Evolutionary conservation across 2,888 invertebrate species (phyloP), one percentile per base, ranked within the genome.

Genomic region (Caenorhabditis sp.): DNA sequence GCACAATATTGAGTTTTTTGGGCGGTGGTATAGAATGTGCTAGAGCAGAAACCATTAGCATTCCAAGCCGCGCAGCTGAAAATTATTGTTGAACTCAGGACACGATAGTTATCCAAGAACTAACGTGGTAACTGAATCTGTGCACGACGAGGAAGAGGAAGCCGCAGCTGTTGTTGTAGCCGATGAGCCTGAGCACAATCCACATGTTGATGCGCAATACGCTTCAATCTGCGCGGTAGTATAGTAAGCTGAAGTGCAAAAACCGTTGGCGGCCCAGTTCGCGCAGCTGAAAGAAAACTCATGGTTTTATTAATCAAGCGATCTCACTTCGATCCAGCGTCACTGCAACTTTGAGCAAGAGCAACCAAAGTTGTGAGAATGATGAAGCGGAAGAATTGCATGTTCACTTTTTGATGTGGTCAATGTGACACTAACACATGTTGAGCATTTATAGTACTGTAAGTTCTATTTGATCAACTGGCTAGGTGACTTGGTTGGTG

Each of bases 141-240:
- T 25, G 58, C 58, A 61, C 14, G 67, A 23, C 23, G 38, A 60
- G 2, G 66, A 43, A 12, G 65, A 53, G 14, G 59, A n/a, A 4
- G 65, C 26, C 38, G 52, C 50, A 36, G 58, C 36, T 5, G 59
- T 54, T 1, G 17, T 59, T 27, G 65, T 50, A 8, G 65, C 53
- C 5, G 59, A 58, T 5, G 59, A 49, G 12, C 43, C 59, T 27
- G 38, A 38, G 49, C 67, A 67, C 56, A 67, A 36, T 12, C 50
- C 49, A n/a, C 67, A 67, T 1, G 67, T 62, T 5, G 67, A 61
- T 17, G 61, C 67, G 20, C 67, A 67, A n/a, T 67, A 67, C n/a
- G 56, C 56, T 5, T 56, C 61, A 31, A 62, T 67, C 20, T 52
- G 52, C 1, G 67, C 67, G 1, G 67, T 67, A 0, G 67, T 67